Evolutionary conservation across 1,140 invertebrate species (phyloP).

Genomic region (Dreissena rostriformis): DNA sequence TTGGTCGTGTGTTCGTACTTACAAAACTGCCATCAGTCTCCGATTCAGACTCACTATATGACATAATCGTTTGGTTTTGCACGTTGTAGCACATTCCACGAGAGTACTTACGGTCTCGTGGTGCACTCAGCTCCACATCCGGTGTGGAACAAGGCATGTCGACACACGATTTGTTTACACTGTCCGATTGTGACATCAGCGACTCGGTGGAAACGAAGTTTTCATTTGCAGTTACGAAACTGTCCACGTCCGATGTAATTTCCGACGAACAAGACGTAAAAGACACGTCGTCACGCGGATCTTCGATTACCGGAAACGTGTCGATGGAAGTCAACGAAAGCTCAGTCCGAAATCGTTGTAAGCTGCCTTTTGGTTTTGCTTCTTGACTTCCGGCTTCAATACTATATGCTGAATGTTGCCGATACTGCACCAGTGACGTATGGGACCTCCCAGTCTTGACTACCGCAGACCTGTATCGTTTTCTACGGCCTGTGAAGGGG

Average conservation of each 20-base stretch:
- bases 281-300: not conserved
- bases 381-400: not conserved
- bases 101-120: no score
- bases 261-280: not conserved
- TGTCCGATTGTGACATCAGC: no score
- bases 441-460: not conserved
- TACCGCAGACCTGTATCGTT: not conserved
- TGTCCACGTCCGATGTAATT: not conserved
- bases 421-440: not conserved
- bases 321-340: not conserved
- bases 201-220: no score
- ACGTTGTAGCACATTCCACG: conserved; percentile 2
- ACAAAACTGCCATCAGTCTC: not conserved
- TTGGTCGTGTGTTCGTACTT: not conserved
- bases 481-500: not conserved
- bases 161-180: no score
- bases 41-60: not conserved
- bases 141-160: no score
- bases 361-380: not conserved
- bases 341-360: not conserved
- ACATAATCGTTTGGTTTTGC: not conserved
- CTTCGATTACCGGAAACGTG: not conserved
- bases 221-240: no score
- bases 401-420: not conserved
- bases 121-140: no score